Evolutionary conservation across 1,140 invertebrate genomes (phyloP).

Genomic region (Caligus rogercresseyi): DNA sequence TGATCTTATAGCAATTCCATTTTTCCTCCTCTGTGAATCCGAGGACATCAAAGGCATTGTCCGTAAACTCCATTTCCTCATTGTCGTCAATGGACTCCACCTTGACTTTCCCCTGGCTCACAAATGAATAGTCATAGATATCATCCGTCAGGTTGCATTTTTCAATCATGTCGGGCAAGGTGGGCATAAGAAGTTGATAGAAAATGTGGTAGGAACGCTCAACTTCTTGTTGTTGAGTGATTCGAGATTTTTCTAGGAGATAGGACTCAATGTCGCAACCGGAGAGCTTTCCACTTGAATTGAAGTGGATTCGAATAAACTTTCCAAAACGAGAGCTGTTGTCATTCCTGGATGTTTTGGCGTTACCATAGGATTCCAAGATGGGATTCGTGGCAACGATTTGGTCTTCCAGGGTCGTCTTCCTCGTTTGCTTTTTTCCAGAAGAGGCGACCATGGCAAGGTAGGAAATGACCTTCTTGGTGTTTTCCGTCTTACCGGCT

Average conservation of each 20-base stretch:
- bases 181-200: constrained; percentile 97
- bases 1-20: constrained; percentile 88
- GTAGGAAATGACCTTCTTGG: constrained; percentile 47
- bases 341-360: constrained; percentile 98
- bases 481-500: constrained; percentile 47
- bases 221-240: constrained; percentile 92
- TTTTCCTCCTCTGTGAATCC: constrained; percentile 93
- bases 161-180: constrained; percentile 47
- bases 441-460: constrained; percentile 40
- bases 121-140: constrained; percentile 49
- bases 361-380: constrained; percentile 98
- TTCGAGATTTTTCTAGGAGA: constrained; percentile 98
- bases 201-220: constrained; percentile 99
- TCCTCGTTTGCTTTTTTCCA: constrained; percentile 41
- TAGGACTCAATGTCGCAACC: constrained; percentile 99
- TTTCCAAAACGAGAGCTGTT: constrained; percentile 99
- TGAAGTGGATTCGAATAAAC: constrained; percentile 99
- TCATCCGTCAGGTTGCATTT: constrained; percentile 60
- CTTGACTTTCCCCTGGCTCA: constrained; percentile 53
- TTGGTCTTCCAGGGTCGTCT: constrained; percentile 64
- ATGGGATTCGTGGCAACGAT: constrained; percentile 98
- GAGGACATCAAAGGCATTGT: constrained; percentile 89
- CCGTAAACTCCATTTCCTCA: constrained; percentile 50
- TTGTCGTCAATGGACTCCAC: constrained; percentile 54
- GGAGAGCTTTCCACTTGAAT: constrained; percentile 93